Base-by-base conservation (phyloP, 2,797 vertebrate genomes). In the Xyrichtys novacula region DNA sequence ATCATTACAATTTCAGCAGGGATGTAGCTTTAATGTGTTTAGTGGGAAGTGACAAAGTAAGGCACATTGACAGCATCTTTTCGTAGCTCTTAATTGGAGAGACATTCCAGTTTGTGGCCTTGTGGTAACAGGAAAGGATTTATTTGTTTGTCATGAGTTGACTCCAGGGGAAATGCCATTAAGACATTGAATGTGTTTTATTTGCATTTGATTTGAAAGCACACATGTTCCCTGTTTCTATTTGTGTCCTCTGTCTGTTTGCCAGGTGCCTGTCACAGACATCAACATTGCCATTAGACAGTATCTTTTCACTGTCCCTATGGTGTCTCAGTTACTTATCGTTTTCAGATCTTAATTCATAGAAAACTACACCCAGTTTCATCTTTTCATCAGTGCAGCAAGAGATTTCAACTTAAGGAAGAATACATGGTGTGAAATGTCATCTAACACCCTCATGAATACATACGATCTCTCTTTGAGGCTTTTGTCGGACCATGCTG, bases 141-240 rank as follows among this genome's bases (percentile, higher is more conserved):
- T 82, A 67, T 82, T 77, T 73, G 63, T 78, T 80, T 71, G 71
- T 80, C 65, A 28, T 49, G 44, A 23, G 48, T 58, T 39, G 3
- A 38, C 40, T 68, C 8, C 23, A 49, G 11, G 26, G 70, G 40
- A 80, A 82, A 83, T 64, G 23, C 49, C 40, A 57, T 74, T 55
- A 47, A 76, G 65, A 81, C 25, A 47, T 73, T n/a, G 59, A 15
- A 46, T 15, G 19, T 5, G 43, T 29, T 69, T 65, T 71, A 65
- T 74, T 69, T 70, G 50, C 14, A 28, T 58, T 78, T 72, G 36
- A 69, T 48, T 49, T 44, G 57, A 80, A 65, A 64, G 42, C 69
- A 62, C 74, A 64, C 40, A 47, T 36, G 34, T 63, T 66, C 28
- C 44, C 31, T 15, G 36, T 43, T 69, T 76, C 72, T 71, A 70